Evolutionary conservation across 2,888 invertebrate species (phyloP).

Genomic region (Melanostoma mellinum): DNA sequence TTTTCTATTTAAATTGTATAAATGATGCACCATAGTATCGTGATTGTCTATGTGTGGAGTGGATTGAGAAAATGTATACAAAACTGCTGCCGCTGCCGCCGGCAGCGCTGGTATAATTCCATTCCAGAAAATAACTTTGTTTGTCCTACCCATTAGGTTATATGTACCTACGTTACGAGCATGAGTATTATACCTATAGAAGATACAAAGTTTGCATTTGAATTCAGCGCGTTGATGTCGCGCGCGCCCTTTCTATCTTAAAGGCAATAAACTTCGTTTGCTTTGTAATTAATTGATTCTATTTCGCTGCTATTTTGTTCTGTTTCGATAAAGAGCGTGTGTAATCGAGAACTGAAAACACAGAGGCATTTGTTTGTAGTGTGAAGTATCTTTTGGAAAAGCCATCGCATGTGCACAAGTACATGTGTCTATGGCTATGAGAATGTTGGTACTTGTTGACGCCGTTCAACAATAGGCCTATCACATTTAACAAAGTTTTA

Average conservation of each 20-base stretch:
- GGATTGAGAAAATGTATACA: conserved; percentile 35
- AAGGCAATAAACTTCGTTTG: conserved; percentile 69
- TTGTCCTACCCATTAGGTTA: background rate
- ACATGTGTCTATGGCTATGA: background rate
- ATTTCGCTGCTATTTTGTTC: conserved; percentile 53
- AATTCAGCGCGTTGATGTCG: conserved; percentile 16
- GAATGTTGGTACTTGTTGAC: conserved; percentile 9
- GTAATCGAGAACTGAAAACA: conserved; percentile 45
- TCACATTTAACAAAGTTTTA: conserved; percentile 47
- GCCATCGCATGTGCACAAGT: background rate
- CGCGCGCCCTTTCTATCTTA: conserved; percentile 41
- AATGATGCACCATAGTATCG: conserved; percentile 44
- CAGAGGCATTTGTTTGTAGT: background rate
- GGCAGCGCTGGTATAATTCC: conserved; percentile 37
- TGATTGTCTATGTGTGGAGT: conserved; percentile 35
- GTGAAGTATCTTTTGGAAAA: conserved; percentile 1
- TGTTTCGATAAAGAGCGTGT: conserved; percentile 35
- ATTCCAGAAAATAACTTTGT: conserved; percentile 19
- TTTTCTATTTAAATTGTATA: conserved; percentile 57
- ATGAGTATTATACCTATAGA: no score
- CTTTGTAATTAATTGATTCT: conserved; percentile 68
- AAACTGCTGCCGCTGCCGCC: conserved; percentile 10
- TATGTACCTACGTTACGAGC: no score
- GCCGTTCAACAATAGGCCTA: conserved; percentile 21
- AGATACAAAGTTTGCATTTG: conserved; percentile 42